Evolutionary conservation across 2,888 invertebrate species (phyloP), one percentile per base, ranked within the genome.

Genomic region (Hesperia comma): DNA sequence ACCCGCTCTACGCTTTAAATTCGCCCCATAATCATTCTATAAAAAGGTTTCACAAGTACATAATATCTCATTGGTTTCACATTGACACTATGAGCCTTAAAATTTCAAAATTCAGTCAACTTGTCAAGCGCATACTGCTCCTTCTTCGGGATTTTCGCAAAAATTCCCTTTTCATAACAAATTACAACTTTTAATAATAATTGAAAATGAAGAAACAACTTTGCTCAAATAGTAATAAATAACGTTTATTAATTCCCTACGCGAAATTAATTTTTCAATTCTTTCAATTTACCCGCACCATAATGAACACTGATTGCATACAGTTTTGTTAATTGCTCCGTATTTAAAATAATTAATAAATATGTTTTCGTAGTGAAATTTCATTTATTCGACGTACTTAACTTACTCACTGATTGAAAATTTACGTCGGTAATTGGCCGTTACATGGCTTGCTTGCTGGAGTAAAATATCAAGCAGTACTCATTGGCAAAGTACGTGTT

Each of bases 261-360:
- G 21, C 26, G n/a, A 53, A 26, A 14, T 53, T n/a, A 53, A 53
- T 53, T n/a, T 51, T 12, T 51, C 51, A 51, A 12, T 51, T 51
- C 26, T 53, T 26, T 53, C 53, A 53, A 26, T 53, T 53, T 26
- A 26, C 26, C 26, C 26, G 14, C n/a, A 53, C n/a, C 53, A 12
- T 32, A 60, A 58, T 43, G 58, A 64, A 64, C 58, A 19, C 58
- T 58, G 51, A 60, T 64, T 64, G 58, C 26, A 56, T 64, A 53
- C 41, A 54, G 58, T 41, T 60, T 58, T 58, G 58, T 58, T 64
- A 60, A 64, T 64, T 60, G 58, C 53, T 51, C 40, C 64, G 58
- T 53, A 43, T 58, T 53, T 58, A 64, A 60, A 58, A 53, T 53
- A 58, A 54, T 58, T 64, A 64, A 58, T 40, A 58, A 60, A 64